Percentiles rank a stretch among this genome's conserved stretches.
These are phyloP conservation scores for Elymnias hypermnestra DNA, from an alignment of 1,140 invertebrate genomes.

Conservation along the genomic window DNA sequence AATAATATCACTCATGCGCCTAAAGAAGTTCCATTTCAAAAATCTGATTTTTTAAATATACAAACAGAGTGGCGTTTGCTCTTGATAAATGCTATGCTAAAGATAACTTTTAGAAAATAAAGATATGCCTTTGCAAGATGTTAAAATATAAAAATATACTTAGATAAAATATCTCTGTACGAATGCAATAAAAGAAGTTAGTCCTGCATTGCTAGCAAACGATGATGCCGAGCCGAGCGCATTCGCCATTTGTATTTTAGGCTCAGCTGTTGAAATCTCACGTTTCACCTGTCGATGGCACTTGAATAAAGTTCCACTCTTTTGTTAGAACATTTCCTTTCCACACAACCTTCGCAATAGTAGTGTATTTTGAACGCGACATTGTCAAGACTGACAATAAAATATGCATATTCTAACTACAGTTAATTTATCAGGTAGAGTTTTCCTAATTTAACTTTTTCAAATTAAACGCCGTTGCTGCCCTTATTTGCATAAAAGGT, in stretches of 20 bases:
- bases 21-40: no score
- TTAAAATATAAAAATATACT: neutral
- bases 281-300: constrained; percentile 26
- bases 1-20: no score
- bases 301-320: constrained; percentile 25
- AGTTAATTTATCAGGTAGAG: no score
- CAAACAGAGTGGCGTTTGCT: no score
- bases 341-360: constrained; percentile 7
- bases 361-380: constrained; percentile 13
- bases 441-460: no score
- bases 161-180: constrained; percentile 2
- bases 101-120: no score
- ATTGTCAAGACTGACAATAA: neutral
- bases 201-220: constrained; percentile 15
- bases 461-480: no score
- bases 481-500: no score
- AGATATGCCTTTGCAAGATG: no score
- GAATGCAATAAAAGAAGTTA: constrained; percentile 20
- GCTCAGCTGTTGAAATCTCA: constrained; percentile 29
- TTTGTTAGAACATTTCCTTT: constrained; percentile 18
- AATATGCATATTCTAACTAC: no score
- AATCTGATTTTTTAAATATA: no score
- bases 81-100: no score
- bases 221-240: constrained; percentile 16
- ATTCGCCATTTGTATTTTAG: constrained; percentile 28